phyloP scores from a whole-genome alignment of 2,797 vertebrate species.

The Parauchenoglanis punctatus region DNA sequence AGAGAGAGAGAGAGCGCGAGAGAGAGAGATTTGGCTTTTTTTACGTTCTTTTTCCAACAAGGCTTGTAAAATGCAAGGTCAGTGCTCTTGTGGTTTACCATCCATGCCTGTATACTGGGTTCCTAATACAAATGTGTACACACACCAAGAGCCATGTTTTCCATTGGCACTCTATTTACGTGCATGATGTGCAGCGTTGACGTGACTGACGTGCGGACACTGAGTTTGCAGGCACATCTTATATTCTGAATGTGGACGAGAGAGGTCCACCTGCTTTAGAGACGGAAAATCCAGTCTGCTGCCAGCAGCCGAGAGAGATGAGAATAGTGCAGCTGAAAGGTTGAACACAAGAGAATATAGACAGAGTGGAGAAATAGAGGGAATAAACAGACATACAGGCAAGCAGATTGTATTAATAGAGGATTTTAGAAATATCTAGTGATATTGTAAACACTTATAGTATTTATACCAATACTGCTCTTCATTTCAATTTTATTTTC shows the following conservation, averaged over 20 bases:
- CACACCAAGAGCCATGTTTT: conserved; percentile 24
- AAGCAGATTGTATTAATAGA: neutral
- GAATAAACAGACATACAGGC: neutral
- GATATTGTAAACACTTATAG: neutral
- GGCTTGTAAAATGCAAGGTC: conserved; percentile 31
- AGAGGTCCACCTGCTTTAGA: conserved; percentile 35
- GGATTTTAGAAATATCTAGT: neutral
- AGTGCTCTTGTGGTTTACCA: conserved; percentile 26
- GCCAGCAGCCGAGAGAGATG: conserved; percentile 34
- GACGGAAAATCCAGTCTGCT: conserved; percentile 44
- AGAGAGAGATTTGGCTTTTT: neutral
- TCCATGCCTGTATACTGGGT: conserved; percentile 1
- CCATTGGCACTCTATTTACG: conserved; percentile 23
- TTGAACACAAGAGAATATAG: conserved; percentile 19
- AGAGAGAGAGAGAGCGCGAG: conserved; percentile 1
- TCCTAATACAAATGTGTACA: conserved; percentile 5
- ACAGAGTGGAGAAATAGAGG: neutral
- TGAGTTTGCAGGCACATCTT: conserved; percentile 38
- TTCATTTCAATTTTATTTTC: neutral
- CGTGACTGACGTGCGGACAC: conserved; percentile 19
- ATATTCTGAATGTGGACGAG: conserved; percentile 38
- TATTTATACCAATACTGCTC: neutral
- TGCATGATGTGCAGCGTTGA: conserved; percentile 24
- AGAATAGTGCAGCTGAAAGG: conserved; percentile 34
- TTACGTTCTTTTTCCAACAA: neutral